Evolutionary conservation across 2,888 invertebrate species (phyloP).

Genomic region (Ochropleura leucogaster): DNA sequence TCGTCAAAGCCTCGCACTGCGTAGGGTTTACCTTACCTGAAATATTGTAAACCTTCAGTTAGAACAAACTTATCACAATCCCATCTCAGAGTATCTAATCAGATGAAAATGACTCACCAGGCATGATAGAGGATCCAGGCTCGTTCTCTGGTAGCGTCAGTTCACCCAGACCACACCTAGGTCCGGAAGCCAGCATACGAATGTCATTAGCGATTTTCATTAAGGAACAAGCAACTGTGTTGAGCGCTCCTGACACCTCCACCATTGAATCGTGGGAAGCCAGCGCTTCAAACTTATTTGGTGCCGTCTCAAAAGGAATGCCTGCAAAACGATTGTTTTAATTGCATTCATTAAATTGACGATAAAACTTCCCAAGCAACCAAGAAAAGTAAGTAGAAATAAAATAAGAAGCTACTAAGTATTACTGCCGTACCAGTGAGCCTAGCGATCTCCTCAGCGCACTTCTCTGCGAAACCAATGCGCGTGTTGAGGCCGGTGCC

Average conservation of each 20-base stretch:
- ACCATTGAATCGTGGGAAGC: constrained; percentile 98
- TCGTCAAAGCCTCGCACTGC: constrained; percentile 99
- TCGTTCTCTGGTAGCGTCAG: constrained; percentile 98
- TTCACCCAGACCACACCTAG: constrained; percentile 98
- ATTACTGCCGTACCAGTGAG: constrained; percentile 91
- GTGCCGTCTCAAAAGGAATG: constrained; percentile 97
- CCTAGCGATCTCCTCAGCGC: constrained; percentile 94
- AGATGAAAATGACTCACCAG: constrained; percentile 90
- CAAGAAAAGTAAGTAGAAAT: background rate
- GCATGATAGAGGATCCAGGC: constrained; percentile 99
- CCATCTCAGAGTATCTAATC: background rate
- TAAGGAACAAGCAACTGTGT: constrained; percentile 96
- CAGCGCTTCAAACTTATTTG: constrained; percentile 99
- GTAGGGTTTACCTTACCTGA: constrained; percentile 99
- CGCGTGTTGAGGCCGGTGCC: constrained; percentile 99
- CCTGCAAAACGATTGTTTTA: constrained; percentile 71
- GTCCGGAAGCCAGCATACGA: constrained; percentile 97
- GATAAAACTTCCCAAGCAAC: background rate
- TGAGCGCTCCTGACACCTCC: constrained; percentile 98
- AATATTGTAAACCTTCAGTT: constrained; percentile 1
- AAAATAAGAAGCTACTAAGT: background rate
- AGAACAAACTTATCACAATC: background rate
- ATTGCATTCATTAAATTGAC: background rate
- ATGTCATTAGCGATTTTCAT: constrained; percentile 99
- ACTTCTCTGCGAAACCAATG: constrained; percentile 98